phyloP scores from a whole-genome alignment of 1,140 invertebrate genomes.

The Pissodes strobi region DNA sequence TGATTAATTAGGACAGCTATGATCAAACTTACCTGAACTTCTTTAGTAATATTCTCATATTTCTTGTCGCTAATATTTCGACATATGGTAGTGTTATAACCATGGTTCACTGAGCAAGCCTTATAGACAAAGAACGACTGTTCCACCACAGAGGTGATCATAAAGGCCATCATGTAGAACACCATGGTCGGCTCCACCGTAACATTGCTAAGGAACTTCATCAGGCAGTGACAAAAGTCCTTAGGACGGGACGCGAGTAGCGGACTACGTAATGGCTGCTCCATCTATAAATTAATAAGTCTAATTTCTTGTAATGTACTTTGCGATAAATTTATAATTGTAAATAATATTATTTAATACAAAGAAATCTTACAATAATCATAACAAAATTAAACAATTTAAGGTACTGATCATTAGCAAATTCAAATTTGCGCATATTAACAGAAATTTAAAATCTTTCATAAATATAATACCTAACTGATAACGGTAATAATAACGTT shows the following conservation, averaged over 20 bases:
- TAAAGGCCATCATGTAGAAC: constrained; percentile 79
- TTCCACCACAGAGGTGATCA: constrained; percentile 77
- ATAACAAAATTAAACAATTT: too few relatives aligned
- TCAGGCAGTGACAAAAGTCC: constrained; percentile 36
- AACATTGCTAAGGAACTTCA: constrained; percentile 46
- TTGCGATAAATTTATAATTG: too few relatives aligned
- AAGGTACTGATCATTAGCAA: too few relatives aligned
- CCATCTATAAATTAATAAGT: constrained; percentile 15
- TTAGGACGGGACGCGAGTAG: neutral
- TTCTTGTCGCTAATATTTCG: constrained; percentile 61
- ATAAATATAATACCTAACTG: too few relatives aligned
- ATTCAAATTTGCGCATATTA: too few relatives aligned
- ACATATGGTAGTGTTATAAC: constrained; percentile 67
- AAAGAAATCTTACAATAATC: too few relatives aligned
- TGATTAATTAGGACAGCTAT: too few relatives aligned
- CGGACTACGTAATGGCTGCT: neutral
- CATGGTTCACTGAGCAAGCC: constrained; percentile 71
- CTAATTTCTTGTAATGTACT: too few relatives aligned
- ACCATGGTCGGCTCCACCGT: constrained; percentile 78
- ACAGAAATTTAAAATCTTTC: too few relatives aligned
- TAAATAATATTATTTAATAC: too few relatives aligned
- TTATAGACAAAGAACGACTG: constrained; percentile 75
- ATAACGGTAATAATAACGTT: too few relatives aligned
- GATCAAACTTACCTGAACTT: constrained; percentile 67
- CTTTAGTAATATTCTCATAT: constrained; percentile 61